A percentile compares a stretch with the other conserved stretches of the same genome.
phyloP scores from a whole-genome alignment of 2,797 vertebrate species.

The Enteromius viviparus region DNA sequence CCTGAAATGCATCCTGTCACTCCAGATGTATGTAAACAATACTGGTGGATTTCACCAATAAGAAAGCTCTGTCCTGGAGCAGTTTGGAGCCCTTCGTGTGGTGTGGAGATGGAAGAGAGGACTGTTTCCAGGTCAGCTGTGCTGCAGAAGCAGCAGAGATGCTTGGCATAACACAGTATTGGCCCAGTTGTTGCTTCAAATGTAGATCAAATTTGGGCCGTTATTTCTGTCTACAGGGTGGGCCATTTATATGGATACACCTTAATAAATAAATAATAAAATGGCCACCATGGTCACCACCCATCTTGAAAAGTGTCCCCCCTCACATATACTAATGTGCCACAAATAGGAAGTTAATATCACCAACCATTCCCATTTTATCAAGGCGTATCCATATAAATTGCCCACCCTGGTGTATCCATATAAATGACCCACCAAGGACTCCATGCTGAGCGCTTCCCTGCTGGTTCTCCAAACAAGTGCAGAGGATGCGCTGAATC shows the following conservation, averaged over 20 bases:
- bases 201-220: constrained; percentile 48
- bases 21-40: constrained; percentile 38
- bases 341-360: too few relatives aligned
- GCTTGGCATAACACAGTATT: constrained; percentile 26
- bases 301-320: too few relatives aligned
- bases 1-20: constrained; percentile 42
- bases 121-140: constrained; percentile 60
- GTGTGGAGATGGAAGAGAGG: constrained; percentile 1
- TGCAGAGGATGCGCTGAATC: neutral
- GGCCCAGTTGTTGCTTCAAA: constrained; percentile 49
- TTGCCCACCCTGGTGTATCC: too few relatives aligned
- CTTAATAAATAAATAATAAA: too few relatives aligned
- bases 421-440: too few relatives aligned
- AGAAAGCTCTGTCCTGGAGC: constrained; percentile 19
- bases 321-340: too few relatives aligned
- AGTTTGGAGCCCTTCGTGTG: constrained; percentile 29
- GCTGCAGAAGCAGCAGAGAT: constrained; percentile 18
- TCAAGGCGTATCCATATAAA: too few relatives aligned
- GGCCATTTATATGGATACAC: too few relatives aligned
- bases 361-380: too few relatives aligned
- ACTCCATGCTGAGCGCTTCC: constrained; percentile 29
- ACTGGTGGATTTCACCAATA: neutral
- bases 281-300: too few relatives aligned
- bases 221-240: constrained; percentile 3
- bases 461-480: constrained; percentile 8